These are phyloP conservation scores for Crocallis elinguaria DNA, from an alignment of 2,888 invertebrate species.

Conservation along the genomic window DNA sequence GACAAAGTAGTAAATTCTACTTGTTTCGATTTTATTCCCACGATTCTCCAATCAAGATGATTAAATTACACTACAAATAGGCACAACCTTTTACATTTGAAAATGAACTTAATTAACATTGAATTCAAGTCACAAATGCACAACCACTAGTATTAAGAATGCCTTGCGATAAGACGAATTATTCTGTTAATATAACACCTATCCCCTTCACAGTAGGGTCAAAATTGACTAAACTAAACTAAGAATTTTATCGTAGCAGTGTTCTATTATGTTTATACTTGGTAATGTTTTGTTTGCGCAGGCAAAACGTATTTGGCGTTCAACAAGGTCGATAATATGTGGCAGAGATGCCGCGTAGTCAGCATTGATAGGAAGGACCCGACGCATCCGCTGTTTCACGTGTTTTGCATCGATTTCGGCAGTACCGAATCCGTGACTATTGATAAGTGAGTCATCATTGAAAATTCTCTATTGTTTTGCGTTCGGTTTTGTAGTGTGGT, in stretches of 20 bases:
- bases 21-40: too few species aligned
- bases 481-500: too few species aligned
- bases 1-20: too few species aligned
- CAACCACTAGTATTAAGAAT: background rate
- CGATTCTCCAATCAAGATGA: too few species aligned
- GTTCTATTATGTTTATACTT: background rate
- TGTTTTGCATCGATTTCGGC: slow-evolving; percentile 88
- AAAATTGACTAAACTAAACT: background rate
- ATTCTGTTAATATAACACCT: background rate
- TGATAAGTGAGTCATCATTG: slow-evolving; percentile 75
- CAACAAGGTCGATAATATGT: slow-evolving; percentile 81
- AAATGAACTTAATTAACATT: too few species aligned
- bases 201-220: background rate
- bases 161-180: background rate
- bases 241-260: background rate
- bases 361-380: slow-evolving; percentile 55
- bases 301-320: slow-evolving; percentile 87
- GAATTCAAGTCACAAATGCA: background rate
- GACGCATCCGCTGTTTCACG: slow-evolving; percentile 67
- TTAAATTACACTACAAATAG: too few species aligned
- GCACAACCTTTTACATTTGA: too few species aligned
- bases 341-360: slow-evolving; percentile 87
- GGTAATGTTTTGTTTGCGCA: slow-evolving; percentile 43
- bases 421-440: slow-evolving; percentile 73
- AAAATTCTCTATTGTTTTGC: too few species aligned